Base-by-base conservation (phyloP, 1,140 invertebrate species). In the Aphelinus certus region DNA sequence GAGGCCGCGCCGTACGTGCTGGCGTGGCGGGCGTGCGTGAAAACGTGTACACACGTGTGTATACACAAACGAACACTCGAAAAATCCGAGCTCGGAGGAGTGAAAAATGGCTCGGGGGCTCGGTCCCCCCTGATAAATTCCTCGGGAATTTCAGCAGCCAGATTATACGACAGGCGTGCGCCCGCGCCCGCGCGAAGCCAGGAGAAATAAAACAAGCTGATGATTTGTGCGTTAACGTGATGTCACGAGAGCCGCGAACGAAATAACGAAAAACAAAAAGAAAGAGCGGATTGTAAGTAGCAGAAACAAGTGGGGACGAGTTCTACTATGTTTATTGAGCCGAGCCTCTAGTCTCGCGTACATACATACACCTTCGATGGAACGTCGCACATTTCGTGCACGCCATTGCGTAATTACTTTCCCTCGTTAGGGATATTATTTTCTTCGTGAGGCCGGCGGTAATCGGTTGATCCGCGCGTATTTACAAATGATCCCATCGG, bases 401-500 rank as follows among this genome's bases (percentile, higher is more conserved):
- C 86, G 86, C 86, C 77, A 87, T 86, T 82, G 81, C 80, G 83
- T 86, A 86, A 87, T 87, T 87, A 88, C 78, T 83, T 84, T 77
- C 81, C 78, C 84, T 87, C 83, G 83, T 88, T 86, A 85, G 79
- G 81, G 80, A 84, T 86, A 86, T 86, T 85, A 86, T 82, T 83
- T 84, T 80, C 76, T 78, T 73, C 26, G 26, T 26, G 26, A 0
- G 26, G 26, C 26, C 26, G 26, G 26, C 0, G 26, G 26, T 26
- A 26, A 26, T 26, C 26, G 26, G 26, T 26, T 26, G 26, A 26
- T 26, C 26, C 26, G 3, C 53, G 7, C 49, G 9, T 67, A 73
- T 73, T 73, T 73, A 73, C 63, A 63, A 61, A 67, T 67, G 71
- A 73, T 73, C 43, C 56, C 71, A 73, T 73, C 56, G 48, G 63